A percentile compares a stretch with the other conserved stretches of the same genome.
Conservation (phyloP, 2,888 invertebrate genomes). For the Cephus nigrinus region DNA sequence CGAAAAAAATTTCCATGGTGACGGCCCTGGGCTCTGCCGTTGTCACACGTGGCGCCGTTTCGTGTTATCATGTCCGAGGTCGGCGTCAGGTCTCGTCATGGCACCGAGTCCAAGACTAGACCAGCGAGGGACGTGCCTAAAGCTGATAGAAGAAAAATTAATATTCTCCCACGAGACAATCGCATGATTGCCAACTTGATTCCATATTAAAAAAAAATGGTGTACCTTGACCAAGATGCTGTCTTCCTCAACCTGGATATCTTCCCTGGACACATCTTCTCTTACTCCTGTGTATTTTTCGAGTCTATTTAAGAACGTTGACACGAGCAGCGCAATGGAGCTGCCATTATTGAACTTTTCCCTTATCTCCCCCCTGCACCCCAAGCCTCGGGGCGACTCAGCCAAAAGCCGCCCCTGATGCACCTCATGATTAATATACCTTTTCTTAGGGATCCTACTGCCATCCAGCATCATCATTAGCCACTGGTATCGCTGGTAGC, state of each 20-base stretch:
- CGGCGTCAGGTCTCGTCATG: slow-evolving; percentile 14
- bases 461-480: neutral
- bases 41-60: slow-evolving; percentile 22
- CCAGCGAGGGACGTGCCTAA: neutral
- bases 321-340: neutral
- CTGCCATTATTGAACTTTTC: neutral
- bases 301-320: neutral
- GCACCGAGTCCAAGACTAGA: neutral
- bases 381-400: no score
- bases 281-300: neutral
- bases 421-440: neutral
- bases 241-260: neutral
- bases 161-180: neutral
- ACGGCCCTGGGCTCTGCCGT: neutral
- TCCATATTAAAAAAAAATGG: neutral
- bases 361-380: neutral
- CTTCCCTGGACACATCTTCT: neutral
- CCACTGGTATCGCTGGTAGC: neutral
- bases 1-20: neutral
- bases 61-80: slow-evolving; percentile 19
- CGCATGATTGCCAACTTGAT: neutral
- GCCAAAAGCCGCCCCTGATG: neutral
- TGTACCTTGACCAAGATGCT: neutral
- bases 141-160: neutral
- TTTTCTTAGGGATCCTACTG: neutral